phyloP scores from a whole-genome alignment of 2,888 invertebrate genomes.

The Ochropacha duplaris region DNA sequence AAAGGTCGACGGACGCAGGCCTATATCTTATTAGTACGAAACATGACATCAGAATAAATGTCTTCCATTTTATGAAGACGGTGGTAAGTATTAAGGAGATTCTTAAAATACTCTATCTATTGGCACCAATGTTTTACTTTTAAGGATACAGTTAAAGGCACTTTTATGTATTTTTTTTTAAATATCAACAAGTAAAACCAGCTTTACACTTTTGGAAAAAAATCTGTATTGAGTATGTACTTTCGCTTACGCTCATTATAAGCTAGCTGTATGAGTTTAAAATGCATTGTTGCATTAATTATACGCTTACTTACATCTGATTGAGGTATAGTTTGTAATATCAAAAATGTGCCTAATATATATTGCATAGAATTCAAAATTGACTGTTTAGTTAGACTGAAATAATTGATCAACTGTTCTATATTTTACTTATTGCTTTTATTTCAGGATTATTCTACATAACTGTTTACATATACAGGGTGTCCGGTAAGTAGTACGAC shows the following conservation, averaged over 20 bases:
- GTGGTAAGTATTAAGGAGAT: slow-evolving; percentile 43
- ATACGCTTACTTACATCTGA: background rate
- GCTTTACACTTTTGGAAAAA: background rate
- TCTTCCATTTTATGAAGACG: background rate
- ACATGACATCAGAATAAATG: background rate
- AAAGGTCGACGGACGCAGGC: no score
- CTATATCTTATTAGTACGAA: background rate
- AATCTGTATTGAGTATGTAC: no score
- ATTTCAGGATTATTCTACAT: no score
- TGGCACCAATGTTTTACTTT: slow-evolving; percentile 45
- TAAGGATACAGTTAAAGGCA: slow-evolving; percentile 47
- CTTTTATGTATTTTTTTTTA: slow-evolving; percentile 9
- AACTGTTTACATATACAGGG: no score
- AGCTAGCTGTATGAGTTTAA: background rate
- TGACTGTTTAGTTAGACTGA: no score
- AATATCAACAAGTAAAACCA: background rate
- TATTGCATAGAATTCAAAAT: no score
- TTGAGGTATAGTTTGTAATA: no score
- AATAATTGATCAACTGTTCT: no score
- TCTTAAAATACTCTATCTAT: slow-evolving; percentile 50
- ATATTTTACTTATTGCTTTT: no score
- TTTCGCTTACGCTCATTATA: background rate
- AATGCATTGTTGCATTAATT: background rate
- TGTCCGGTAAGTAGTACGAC: no score
- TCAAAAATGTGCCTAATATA: no score